phyloP scores from a whole-genome alignment of 2,797 vertebrate species.

The Hoplostethus atlanticus region DNA sequence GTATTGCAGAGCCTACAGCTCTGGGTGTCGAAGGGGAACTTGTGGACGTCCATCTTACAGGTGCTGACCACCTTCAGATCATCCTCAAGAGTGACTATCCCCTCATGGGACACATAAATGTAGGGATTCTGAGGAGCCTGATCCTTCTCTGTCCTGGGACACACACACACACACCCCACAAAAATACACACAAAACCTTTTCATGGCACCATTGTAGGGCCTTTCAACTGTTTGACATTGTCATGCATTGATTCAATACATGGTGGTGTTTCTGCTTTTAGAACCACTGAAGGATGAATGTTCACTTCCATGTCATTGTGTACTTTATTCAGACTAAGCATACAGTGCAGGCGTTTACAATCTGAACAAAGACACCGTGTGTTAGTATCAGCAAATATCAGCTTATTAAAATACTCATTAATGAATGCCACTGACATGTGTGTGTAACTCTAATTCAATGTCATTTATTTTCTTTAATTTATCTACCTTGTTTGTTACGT shows the following conservation, averaged over 20 bases:
- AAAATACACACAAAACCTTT: slow-evolving; percentile 3
- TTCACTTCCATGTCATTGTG: slow-evolving; percentile 4
- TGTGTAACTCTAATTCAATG: too few species aligned
- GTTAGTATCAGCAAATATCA: slow-evolving; percentile 5
- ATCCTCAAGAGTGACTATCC: slow-evolving; percentile 46
- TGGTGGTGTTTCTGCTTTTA: background rate
- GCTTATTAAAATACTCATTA: background rate
- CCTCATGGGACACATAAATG: slow-evolving; percentile 43
- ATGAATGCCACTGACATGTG: background rate
- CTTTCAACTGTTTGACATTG: background rate
- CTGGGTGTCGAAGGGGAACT: slow-evolving; percentile 83
- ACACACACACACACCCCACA: slow-evolving; percentile 6
- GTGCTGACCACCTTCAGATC: slow-evolving; percentile 69
- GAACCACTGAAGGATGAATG: background rate
- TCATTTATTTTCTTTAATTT: too few species aligned
- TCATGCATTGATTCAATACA: slow-evolving; percentile 1
- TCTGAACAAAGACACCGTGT: slow-evolving; percentile 11
- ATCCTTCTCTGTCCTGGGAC: slow-evolving; percentile 70
- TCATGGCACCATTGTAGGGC: slow-evolving; percentile 1
- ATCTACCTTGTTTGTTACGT: too few species aligned
- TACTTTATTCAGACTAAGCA: slow-evolving; percentile 10
- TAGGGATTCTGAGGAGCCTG: slow-evolving; percentile 58
- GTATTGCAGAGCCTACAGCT: slow-evolving; percentile 62
- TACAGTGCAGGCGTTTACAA: background rate
- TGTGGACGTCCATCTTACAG: slow-evolving; percentile 78